Conservation (phyloP, 2,797 vertebrate genomes). For the Sparidentex hasta region DNA sequence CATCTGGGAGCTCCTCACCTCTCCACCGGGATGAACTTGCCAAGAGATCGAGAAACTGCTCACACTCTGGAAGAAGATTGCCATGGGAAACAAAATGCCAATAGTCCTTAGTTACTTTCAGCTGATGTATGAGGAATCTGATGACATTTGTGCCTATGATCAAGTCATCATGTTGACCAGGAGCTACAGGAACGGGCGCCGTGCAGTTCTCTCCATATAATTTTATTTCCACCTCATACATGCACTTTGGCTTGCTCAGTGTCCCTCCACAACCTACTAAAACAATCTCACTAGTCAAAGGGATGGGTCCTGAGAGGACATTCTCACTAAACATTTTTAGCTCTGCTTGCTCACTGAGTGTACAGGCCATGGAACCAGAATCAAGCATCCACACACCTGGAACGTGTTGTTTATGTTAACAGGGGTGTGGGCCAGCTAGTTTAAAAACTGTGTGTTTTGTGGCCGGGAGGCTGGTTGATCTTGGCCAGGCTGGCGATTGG, state of each 20-base stretch:
- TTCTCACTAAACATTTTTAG: slow-evolving; percentile 3
- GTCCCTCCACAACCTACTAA: slow-evolving; percentile 51
- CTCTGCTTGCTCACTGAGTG: slow-evolving; percentile 48
- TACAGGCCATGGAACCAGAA: slow-evolving; percentile 63
- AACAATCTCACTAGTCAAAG: slow-evolving; percentile 9
- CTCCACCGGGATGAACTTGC: slow-evolving; percentile 23
- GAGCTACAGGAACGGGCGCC: slow-evolving; percentile 47
- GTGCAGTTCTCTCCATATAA: slow-evolving; percentile 47
- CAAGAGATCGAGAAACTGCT: slow-evolving; percentile 55
- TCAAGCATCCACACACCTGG: slow-evolving; percentile 43
- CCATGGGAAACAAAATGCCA: slow-evolving; percentile 28
- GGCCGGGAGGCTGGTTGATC: neutral
- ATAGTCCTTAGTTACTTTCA: slow-evolving; percentile 47
- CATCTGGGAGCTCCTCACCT: slow-evolving; percentile 20
- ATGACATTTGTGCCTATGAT: slow-evolving; percentile 56
- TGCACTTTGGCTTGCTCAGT: slow-evolving; percentile 29
- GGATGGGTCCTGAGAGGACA: neutral
- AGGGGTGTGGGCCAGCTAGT: slow-evolving; percentile 32
- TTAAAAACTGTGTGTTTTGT: slow-evolving; percentile 31
- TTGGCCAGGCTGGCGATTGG: neutral
- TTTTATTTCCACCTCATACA: slow-evolving; percentile 53
- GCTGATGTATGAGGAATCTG: slow-evolving; percentile 42
- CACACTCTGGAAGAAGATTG: slow-evolving; percentile 14
- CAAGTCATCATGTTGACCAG: slow-evolving; percentile 48
- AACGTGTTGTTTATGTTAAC: slow-evolving; percentile 20